Base-by-base conservation (phyloP, 2,888 invertebrate species). In the Adineta ricciae region DNA sequence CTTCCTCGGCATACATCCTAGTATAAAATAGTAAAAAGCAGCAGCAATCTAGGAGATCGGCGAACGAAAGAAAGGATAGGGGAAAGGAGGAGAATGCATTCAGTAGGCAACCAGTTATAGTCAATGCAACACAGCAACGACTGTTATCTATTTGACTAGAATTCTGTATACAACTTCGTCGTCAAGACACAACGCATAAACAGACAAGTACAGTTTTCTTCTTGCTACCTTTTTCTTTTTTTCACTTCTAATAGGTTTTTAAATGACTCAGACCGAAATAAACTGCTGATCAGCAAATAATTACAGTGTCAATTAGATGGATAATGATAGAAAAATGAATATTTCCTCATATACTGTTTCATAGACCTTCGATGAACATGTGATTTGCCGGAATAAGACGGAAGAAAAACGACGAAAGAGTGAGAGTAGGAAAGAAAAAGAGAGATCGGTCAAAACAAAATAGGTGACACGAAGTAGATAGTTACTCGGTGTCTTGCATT, bases 41-140 rank as follows among this genome's bases (percentile, higher is more conserved):
- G 52, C 52, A 64, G 64, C 64, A 64, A 64, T 64, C 64, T 64
- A 64, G 64, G 64, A 64, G 64, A 64, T 64, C 16, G 64, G 64
- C 64, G 64, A 64, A 64, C 32, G 64, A 64, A 32, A 32, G 19
- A 64, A 64, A 64, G 32, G 64, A 27, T 64, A 64, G 32, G 64
- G 64, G 64, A 64, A 64, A 32, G 16, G 4, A 64, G 64, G 32
- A 64, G 64, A 64, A 64, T 64, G 32, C 64, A 64, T 64, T 19
- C 32, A 64, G 32, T 64, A 64, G 32, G 32, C 64, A 64, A 64
- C 64, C 64, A 19, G 19, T 64, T 32, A 19, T n/a, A 27, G 32
- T 32, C 14, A 19, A 32, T 64, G 32, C 19, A 64, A 32, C n/a
- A n/a, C 32, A 64, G 32, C 32, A 64, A 64, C 64, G 19, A 64